phyloP scores from a whole-genome alignment of 1,140 invertebrate species.

The Panonychus citri region DNA sequence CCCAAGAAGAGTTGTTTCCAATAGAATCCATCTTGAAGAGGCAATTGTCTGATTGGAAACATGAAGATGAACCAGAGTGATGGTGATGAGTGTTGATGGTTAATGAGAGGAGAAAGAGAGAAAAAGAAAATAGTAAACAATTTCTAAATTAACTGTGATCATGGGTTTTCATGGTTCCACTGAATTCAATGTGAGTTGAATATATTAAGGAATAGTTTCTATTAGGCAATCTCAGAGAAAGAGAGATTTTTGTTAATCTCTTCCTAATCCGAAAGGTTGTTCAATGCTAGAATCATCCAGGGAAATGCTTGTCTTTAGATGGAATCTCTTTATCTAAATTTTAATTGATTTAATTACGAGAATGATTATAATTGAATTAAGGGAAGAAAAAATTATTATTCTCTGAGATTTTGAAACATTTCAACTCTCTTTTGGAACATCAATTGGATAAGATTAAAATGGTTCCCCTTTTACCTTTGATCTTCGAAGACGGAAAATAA shows the following conservation, averaged over 20 bases:
- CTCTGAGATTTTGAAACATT: background rate
- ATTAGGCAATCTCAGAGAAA: background rate
- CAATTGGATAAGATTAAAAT: background rate
- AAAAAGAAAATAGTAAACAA: background rate
- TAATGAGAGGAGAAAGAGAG: background rate
- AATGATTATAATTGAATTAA: background rate
- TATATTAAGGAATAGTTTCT: background rate
- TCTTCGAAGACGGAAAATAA: constrained; percentile 47
- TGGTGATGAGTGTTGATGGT: background rate
- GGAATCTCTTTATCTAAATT: background rate
- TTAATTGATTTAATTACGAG: background rate
- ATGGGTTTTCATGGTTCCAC: too few species aligned
- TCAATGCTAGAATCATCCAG: background rate
- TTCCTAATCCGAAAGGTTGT: background rate
- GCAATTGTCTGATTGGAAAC: constrained; percentile 40
- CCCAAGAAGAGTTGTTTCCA: constrained; percentile 61
- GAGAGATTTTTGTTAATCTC: background rate
- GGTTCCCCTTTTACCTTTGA: constrained; percentile 35
- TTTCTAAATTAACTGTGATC: background rate
- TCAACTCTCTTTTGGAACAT: background rate
- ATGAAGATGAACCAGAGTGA: background rate
- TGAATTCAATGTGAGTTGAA: background rate
- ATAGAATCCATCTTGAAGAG: constrained; percentile 60
- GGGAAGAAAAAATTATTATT: background rate
- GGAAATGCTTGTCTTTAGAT: background rate